Evolutionary conservation across 2,113 vertebrate genomes (phyloP).

Genomic region (Candoia aspera): DNA sequence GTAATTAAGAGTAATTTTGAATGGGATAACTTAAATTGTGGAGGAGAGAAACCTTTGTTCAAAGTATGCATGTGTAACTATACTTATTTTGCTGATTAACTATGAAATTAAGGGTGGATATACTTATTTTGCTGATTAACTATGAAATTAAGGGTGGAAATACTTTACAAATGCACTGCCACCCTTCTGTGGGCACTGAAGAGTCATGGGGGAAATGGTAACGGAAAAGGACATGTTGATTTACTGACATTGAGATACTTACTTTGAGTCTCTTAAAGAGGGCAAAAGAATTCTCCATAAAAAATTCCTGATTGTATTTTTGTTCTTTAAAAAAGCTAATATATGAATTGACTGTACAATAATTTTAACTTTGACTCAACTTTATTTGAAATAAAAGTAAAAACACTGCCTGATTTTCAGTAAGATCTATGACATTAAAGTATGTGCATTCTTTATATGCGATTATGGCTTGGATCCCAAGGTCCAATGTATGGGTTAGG

Average conservation of each 20-base stretch:
- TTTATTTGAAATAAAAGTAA: slow-evolving; percentile 22
- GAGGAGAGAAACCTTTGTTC: neutral
- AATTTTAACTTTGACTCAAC: neutral
- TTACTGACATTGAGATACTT: neutral
- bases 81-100: neutral
- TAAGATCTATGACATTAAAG: neutral
- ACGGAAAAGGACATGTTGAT: neutral
- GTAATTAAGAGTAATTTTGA: neutral
- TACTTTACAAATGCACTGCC: neutral
- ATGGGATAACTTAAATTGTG: neutral
- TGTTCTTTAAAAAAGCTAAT: slow-evolving; percentile 2
- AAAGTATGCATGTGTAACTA: neutral
- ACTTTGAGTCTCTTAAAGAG: neutral
- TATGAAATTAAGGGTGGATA: neutral
- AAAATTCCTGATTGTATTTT: neutral
- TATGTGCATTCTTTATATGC: neutral
- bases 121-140: neutral
- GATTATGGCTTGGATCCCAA: neutral
- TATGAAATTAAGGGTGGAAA: neutral
- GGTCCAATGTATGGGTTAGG: neutral
- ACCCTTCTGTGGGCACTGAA: fast-evolving
- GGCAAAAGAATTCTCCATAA: neutral
- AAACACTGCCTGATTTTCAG: neutral
- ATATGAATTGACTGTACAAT: neutral
- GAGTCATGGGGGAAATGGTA: neutral